Percentiles rank a stretch among this genome's conserved stretches.
Conservation (phyloP, 2,888 invertebrate species). For the Melinaea menophilus region DNA sequence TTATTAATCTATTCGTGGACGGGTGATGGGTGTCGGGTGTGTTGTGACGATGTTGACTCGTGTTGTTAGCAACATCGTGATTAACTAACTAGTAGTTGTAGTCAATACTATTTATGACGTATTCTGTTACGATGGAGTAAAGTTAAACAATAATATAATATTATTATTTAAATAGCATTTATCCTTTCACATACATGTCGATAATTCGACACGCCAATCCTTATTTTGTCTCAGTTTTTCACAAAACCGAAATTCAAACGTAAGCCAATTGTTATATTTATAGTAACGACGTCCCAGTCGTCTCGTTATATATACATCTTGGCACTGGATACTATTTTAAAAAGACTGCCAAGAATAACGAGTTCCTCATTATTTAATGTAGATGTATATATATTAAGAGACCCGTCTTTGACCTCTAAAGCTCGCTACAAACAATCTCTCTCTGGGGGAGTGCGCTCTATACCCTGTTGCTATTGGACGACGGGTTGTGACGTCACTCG, state of each 20-base stretch:
- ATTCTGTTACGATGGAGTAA: background rate
- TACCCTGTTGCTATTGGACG: slow-evolving; percentile 51
- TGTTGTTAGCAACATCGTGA: no score
- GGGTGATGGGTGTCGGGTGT: no score
- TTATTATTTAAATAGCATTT: no score
- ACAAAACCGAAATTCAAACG: slow-evolving; percentile 17
- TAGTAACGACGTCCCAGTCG: slow-evolving; percentile 14
- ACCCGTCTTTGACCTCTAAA: slow-evolving; percentile 57
- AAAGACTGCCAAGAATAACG: slow-evolving; percentile 23
- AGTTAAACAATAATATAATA: background rate
- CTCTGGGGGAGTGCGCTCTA: slow-evolving; percentile 60
- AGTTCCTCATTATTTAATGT: slow-evolving; percentile 10
- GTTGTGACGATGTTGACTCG: no score
- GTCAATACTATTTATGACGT: slow-evolving; percentile 4
- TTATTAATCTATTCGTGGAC: no score
- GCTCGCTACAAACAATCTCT: slow-evolving; percentile 21
- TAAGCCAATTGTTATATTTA: slow-evolving; percentile 28
- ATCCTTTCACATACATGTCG: no score
- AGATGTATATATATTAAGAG: slow-evolving; percentile 15
- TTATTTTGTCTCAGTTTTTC: slow-evolving; percentile 23
- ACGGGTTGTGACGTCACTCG: slow-evolving; percentile 53
- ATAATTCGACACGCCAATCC: no score
- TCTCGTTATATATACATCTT: slow-evolving; percentile 12
- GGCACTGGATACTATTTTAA: slow-evolving; percentile 19
- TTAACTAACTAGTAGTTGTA: no score